Percentiles rank a stretch among this genome's conserved stretches.
phyloP scores from a whole-genome alignment of 2,113 vertebrate genomes.

The Dermatemys mawii region DNA sequence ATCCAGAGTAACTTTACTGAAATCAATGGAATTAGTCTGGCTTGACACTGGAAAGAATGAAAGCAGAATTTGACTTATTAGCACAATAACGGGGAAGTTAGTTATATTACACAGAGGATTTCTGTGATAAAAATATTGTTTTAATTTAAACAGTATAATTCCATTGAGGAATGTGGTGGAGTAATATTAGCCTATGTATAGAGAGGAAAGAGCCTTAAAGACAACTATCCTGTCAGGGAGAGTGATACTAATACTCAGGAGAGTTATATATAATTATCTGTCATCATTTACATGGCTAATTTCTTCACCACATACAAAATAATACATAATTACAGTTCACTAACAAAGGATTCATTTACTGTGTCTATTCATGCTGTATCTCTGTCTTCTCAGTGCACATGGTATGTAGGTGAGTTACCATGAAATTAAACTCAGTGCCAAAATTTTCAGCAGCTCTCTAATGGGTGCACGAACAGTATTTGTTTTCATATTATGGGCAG shows the following conservation, averaged over 20 bases:
- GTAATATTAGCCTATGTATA: slow-evolving; percentile 6
- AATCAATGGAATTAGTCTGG: slow-evolving; percentile 50
- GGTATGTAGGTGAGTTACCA: background rate
- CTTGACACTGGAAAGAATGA: slow-evolving; percentile 47
- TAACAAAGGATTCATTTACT: slow-evolving; percentile 47
- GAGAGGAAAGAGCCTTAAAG: slow-evolving; percentile 58
- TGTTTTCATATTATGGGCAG: background rate
- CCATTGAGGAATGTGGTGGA: slow-evolving; percentile 44
- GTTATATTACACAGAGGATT: slow-evolving; percentile 58
- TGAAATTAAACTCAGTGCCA: slow-evolving; percentile 31
- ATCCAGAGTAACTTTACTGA: slow-evolving; percentile 51
- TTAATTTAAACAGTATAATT: slow-evolving; percentile 48
- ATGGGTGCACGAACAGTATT: background rate
- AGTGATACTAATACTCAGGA: slow-evolving; percentile 67
- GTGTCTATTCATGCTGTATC: background rate
- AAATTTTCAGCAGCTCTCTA: slow-evolving; percentile 30
- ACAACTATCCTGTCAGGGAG: slow-evolving; percentile 46
- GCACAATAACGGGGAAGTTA: slow-evolving; percentile 44
- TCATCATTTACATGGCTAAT: slow-evolving; percentile 70
- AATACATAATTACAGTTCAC: slow-evolving; percentile 61
- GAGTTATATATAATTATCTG: slow-evolving; percentile 69
- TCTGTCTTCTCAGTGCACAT: slow-evolving; percentile 44
- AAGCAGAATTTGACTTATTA: slow-evolving; percentile 60
- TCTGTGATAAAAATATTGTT: slow-evolving; percentile 50
- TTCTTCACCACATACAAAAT: slow-evolving; percentile 65